Base-by-base conservation (phyloP, 30 jellyfish, hydroid and myxozoan genomes). In the Aurelia aurita region DNA sequence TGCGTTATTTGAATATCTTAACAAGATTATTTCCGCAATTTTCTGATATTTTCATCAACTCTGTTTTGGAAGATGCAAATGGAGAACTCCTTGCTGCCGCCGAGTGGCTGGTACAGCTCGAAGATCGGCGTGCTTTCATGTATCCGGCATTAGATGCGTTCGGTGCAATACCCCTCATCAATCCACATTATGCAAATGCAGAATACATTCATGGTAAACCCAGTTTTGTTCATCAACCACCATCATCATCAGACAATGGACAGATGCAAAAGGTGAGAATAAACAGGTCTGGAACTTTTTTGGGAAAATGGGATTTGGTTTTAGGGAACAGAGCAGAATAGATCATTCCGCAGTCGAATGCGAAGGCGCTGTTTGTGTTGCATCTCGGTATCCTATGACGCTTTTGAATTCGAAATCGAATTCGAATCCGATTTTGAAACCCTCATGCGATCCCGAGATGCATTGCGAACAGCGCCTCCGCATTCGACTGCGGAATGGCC, bases 71-170 rank as follows among this genome's bases (percentile, higher is more conserved):
- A 49, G 93, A 83, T 15, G 77, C 93, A 26, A 70, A 75, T 27
- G 77, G 86, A 10, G 93, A 83, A 19, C 71, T 83, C 5, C 80
- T 83, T 19, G 85, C 93, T 15, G 93, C 93, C 26, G 93, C 86
- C 0, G 93, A 83, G 70, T 83, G 93, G 93, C 66, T 83, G 26
- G 93, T 83, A 25, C 93, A 83, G 28, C 64, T 83, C 1, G 93
- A 69, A 23, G 93, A 83, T 31, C 80, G 93, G 16, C 74, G 93
- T 5, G 60, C 93, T 1, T 83, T 83, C 54, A 83, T 83, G 93
- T 83, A 83, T 66, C 93, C 93, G 3, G 75, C 72, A 20, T 83
- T 69, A 25, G 93, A 83, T 46, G 27, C 93, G 13, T 60, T 83
- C 51, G 80, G 74, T 14, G 58, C 87, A 7, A 23, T 82, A 16